Evolutionary conservation across 2,888 invertebrate species (phyloP), one percentile per base, ranked within the genome.

Genomic region (Dryococelus australis): DNA sequence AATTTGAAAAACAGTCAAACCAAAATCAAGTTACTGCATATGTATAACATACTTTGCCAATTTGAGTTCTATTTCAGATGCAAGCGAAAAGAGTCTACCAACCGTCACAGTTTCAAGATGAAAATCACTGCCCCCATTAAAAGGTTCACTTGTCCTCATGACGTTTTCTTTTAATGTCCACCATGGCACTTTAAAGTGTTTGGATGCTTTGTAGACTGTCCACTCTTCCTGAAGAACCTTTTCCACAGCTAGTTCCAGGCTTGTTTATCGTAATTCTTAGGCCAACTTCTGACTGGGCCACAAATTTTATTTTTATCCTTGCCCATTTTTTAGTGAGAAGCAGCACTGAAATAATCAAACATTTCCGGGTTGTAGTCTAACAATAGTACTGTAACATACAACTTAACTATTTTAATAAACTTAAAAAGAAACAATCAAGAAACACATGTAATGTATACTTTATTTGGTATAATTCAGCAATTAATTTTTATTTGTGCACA

Each of bases 21-120:
- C 85, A 53, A 85, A 85, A 4, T 65, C 85, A 16, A 85, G 53
- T 85, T 85, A 13, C 65, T 85, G 85, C 85, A 85, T 85, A 3
- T 53, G n/a, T 26, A 85, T 53, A 10, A 27, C 53, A 53, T 85
- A 53, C 9, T 53, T 85, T 9, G 20, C n/a, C 6, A 85, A 16
- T 27, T 53, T n/a, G 28, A 8, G 20, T 53, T 85, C 53, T 26
- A 53, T 28, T 12, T 85, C 53, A 27, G 65, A 12, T 27, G 2
- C 27, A n/a, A 85, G 27, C 6, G 35, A 13, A 53, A 53, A 65
- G 26, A 65, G 65, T 26, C 65, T 13, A 47, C 84, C 87, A 51
- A 86, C 47, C 24, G 13, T 81, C 84, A 12, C 35, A 27, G 20
- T 26, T 27, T 81, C 20, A 26, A 81, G 26, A 35, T 65, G 8